Conservation (phyloP, 2,888 invertebrate genomes). For the Euproctis similis region DNA sequence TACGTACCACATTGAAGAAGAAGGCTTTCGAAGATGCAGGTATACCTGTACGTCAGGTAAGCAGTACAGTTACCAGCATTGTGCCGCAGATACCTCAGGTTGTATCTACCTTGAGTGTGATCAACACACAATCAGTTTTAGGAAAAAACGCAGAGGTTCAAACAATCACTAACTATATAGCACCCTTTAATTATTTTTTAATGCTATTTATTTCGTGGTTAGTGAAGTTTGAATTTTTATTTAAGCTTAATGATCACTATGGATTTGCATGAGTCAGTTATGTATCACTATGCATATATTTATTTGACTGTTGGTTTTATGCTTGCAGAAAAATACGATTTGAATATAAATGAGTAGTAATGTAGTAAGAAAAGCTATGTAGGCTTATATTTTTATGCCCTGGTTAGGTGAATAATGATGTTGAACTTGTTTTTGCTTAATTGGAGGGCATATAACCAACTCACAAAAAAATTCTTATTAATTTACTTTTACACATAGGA, state of each 20-base stretch:
- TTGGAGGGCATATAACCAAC: too few species aligned
- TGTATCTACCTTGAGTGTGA: conserved; percentile 46
- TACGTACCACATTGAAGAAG: conserved; percentile 88
- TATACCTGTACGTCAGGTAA: conserved; percentile 81
- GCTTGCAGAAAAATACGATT: too few species aligned
- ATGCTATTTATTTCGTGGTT: conserved; percentile 26
- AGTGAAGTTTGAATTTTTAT: conserved; percentile 13
- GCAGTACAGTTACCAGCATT: conserved; percentile 64
- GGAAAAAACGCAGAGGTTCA: conserved; percentile 75
- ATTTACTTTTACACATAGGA: too few species aligned
- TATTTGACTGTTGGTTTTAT: too few species aligned
- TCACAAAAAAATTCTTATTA: too few species aligned
- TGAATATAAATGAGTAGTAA: too few species aligned
- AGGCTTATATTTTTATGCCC: too few species aligned
- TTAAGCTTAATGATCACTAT: conserved; percentile 6
- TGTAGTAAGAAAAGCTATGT: too few species aligned
- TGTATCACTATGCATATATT: too few species aligned
- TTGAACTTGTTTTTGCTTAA: too few species aligned
- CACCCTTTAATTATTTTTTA: conserved; percentile 26
- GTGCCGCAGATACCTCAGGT: conserved; percentile 45
- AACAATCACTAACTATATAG: conserved; percentile 55
- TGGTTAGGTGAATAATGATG: too few species aligned
- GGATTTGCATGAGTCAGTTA: too few species aligned
- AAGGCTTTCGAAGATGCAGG: conserved; percentile 93
- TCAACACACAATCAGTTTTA: conserved; percentile 54